Conservation (phyloP, 2,888 invertebrate species). For the Diarsia dahlii region DNA sequence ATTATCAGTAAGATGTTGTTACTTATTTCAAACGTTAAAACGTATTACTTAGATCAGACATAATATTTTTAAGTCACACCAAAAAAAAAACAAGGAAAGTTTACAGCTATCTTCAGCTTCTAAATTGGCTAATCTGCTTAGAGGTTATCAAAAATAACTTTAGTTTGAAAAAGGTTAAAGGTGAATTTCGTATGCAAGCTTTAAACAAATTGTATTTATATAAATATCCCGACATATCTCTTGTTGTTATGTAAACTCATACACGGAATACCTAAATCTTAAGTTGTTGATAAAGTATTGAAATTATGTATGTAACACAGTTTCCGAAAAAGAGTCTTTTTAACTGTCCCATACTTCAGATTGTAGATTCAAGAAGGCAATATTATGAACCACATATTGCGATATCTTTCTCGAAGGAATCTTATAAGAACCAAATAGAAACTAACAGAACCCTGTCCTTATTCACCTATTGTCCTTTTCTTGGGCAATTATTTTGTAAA, state of each 20-base stretch:
- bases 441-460: neutral
- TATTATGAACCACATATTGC: neutral
- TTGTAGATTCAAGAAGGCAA: neutral
- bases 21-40: neutral
- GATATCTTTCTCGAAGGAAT: neutral
- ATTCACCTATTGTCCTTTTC: neutral
- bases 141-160: neutral
- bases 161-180: neutral
- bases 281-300: constrained; percentile 25
- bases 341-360: neutral
- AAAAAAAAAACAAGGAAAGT: neutral
- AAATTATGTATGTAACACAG: neutral
- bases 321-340: constrained; percentile 16
- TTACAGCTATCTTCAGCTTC: neutral
- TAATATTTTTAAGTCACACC: neutral
- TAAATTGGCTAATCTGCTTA: neutral
- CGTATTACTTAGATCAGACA: neutral
- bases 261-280: neutral
- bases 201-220: neutral
- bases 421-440: neutral
- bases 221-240: constrained; percentile 13
- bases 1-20: neutral
- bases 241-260: constrained; percentile 14
- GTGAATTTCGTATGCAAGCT: neutral
- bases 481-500: neutral